These are phyloP conservation scores for Phalanger gymnotis DNA, from an alignment of 2,797 vertebrate species.

Conservation along the genomic window DNA sequence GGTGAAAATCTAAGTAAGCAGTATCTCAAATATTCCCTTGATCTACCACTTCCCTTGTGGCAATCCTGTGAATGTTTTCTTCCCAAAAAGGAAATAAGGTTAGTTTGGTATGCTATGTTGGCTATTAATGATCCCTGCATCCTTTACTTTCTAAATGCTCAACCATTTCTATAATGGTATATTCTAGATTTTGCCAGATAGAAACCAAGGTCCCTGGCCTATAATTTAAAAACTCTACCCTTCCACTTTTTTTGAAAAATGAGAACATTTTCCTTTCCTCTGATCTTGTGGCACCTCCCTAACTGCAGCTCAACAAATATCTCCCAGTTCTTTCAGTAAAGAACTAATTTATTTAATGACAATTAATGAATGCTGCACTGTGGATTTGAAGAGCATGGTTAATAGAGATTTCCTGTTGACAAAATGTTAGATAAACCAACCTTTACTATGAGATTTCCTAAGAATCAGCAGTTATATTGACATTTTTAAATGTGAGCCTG, in stretches of 20 bases:
- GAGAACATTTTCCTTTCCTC: not conserved
- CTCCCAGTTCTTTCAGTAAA: not conserved
- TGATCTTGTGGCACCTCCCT: not conserved
- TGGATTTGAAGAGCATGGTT: not conserved
- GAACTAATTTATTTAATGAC: not conserved
- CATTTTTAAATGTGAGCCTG: not conserved
- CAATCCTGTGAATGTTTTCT: not conserved
- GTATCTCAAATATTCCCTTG: not conserved
- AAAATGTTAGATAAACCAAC: not conserved
- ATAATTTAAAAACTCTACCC: not conserved
- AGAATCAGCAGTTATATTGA: not conserved
- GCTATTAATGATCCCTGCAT: not conserved
- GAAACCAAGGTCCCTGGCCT: not conserved
- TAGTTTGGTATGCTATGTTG: not conserved
- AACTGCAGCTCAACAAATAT: not conserved
- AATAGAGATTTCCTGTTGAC: not conserved
- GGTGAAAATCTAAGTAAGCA: not conserved
- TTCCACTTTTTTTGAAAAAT: not conserved
- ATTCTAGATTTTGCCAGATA: not conserved
- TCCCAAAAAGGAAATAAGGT: not conserved
- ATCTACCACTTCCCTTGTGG: not conserved
- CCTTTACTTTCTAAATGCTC: not conserved
- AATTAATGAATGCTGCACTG: not conserved
- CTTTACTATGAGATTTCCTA: not conserved
- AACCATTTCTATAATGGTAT: not conserved